Base-by-base conservation (phyloP, 2,113 vertebrate species). In the Perognathus longimembris region DNA sequence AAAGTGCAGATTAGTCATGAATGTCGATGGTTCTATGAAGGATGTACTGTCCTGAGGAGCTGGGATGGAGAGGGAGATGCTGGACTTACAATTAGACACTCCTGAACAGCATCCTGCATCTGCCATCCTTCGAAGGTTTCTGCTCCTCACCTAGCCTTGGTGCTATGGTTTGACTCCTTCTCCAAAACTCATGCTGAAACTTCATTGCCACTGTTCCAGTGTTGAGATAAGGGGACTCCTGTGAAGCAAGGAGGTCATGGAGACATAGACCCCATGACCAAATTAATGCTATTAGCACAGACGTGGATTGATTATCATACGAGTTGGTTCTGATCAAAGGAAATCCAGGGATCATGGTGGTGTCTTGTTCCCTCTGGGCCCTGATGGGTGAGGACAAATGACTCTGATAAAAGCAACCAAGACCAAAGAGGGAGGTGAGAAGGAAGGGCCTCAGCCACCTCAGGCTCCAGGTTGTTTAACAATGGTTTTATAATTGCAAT, bases 91-190 rank as follows among this genome's bases (percentile, higher is more conserved):
- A 30, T 28, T 50, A 50, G 22, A 26, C 42, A 66, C 7, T 30
- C 30, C 3, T 8, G n/a, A 24, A 75, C 40, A 36, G 32, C 2
- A 63, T 50, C 32, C 45, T 63, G 38, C n/a, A 14, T 40, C 42
- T 30, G 70, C 70, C n/a, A 28, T 17, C 54, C 21, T 42, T 5
- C 32, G 14, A 15, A 38, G 57, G 28, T 32, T 54, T 9, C 42
- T 22, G 3, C 1, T 67, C 69, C 1, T 57, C 26, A 6, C 3
- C 75, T 2, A 3, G 17, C 32, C 75, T 32, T 0, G 17, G 30
- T 64, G 1, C 71, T 12, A 21, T 20, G 26, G 66, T 22, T 28
- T 45, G n/a, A 50, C 26, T n/a, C 4, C 9, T 20, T 11, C 32
- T 50, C 32, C 3, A 10, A 63, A 45, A 32, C 12, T 32, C 54